Conservation (phyloP, 2,113 vertebrate species). For the Syngnathus typhle region DNA sequence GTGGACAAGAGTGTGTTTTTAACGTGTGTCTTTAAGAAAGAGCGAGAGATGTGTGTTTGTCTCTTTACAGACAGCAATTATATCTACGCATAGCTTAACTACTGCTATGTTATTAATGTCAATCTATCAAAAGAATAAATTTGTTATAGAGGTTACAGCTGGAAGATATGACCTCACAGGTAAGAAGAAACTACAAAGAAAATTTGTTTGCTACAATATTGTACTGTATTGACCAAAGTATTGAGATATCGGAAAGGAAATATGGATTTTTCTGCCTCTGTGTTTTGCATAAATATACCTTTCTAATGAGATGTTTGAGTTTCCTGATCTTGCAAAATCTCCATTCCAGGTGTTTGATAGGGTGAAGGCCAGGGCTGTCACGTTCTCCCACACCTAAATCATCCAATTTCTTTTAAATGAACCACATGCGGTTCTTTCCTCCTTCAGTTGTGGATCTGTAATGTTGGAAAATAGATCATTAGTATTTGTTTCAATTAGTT, state of each 20-base stretch:
- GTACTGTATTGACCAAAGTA: background rate
- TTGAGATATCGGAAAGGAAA: background rate
- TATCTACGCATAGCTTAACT: slow-evolving; percentile 11
- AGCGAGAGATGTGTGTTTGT: slow-evolving; percentile 20
- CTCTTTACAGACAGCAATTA: slow-evolving; percentile 17
- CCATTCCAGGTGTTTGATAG: background rate
- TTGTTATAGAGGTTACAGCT: slow-evolving; percentile 20
- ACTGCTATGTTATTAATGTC: background rate
- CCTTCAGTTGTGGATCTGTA: no score
- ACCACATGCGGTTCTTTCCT: background rate
- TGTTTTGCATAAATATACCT: background rate
- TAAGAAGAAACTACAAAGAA: background rate
- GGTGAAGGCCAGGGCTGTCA: background rate
- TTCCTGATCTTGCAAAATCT: background rate
- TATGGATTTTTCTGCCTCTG: background rate
- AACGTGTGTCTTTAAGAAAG: slow-evolving; percentile 2
- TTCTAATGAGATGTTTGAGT: background rate
- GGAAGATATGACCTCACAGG: slow-evolving; percentile 8
- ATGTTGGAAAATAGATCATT: no score
- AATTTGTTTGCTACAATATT: background rate
- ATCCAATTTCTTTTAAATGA: background rate
- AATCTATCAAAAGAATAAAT: background rate
- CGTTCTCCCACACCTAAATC: background rate
- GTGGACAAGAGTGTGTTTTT: slow-evolving; percentile 2
- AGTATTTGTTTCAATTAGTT: no score